These are phyloP conservation scores for Pinctada fucata DNA, from an alignment of 2,888 invertebrate species.

Conservation along the genomic window DNA sequence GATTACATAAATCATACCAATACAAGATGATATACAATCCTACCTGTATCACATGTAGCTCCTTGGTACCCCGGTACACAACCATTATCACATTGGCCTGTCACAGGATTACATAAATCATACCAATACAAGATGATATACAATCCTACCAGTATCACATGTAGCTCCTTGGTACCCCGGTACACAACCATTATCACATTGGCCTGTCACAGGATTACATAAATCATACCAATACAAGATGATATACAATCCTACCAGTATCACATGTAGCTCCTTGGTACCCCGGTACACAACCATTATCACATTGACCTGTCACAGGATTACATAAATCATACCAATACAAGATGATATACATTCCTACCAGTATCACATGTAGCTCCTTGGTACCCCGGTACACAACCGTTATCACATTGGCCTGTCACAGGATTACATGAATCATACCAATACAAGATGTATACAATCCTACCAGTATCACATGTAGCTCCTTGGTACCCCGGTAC, in stretches of 20 bases:
- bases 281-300: conserved; percentile 1
- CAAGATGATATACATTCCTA: not conserved
- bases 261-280: not conserved
- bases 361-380: not conserved
- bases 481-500: not conserved
- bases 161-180: not conserved
- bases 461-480: not conserved
- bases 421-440: not conserved
- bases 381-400: not conserved
- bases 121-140: not conserved
- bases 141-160: not conserved
- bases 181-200: not conserved
- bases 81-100: not conserved
- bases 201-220: not conserved
- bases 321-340: not conserved
- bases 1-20: not conserved
- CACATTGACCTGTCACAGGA: not conserved
- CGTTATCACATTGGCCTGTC: not conserved
- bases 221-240: not conserved
- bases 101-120: not conserved
- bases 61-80: not conserved
- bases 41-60: not conserved
- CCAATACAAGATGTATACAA: not conserved
- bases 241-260: not conserved
- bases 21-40: not conserved